A percentile compares a stretch with the other conserved stretches of the same genome.
These are phyloP conservation scores for Ischnura elegans DNA, from an alignment of 2,888 invertebrate genomes.

Conservation along the genomic window DNA sequence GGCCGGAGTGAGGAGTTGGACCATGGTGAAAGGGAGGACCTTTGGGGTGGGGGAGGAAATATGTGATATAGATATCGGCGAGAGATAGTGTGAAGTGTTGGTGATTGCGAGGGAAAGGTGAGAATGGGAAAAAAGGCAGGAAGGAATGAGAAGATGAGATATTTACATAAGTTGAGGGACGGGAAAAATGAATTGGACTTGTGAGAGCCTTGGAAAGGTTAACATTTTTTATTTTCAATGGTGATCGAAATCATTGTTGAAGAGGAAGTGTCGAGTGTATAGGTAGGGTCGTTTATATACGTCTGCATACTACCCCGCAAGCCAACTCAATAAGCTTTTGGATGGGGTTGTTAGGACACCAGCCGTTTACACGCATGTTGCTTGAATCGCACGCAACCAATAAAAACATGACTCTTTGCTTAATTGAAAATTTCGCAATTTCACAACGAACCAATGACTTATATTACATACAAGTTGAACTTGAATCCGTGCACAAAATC, in stretches of 20 bases:
- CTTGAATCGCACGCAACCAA: too few relatives aligned
- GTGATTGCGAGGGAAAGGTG: background rate
- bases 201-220: background rate
- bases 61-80: background rate
- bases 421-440: too few relatives aligned
- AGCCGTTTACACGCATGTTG: too few relatives aligned
- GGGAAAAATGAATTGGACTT: background rate
- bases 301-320: too few relatives aligned
- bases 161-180: background rate
- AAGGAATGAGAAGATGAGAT: background rate
- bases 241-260: background rate
- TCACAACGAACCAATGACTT: too few relatives aligned
- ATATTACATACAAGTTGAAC: too few relatives aligned
- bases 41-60: background rate
- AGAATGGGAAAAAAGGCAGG: background rate
- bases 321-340: too few relatives aligned
- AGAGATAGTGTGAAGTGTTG: background rate
- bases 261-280: background rate
- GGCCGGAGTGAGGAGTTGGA: background rate
- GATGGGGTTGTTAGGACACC: too few relatives aligned
- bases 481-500: too few relatives aligned
- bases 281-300: too few relatives aligned
- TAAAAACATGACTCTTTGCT: too few relatives aligned
- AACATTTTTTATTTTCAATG: background rate
- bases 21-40: background rate